Conservation (phyloP, 2,888 invertebrate genomes). For the Anodontia alba region DNA sequence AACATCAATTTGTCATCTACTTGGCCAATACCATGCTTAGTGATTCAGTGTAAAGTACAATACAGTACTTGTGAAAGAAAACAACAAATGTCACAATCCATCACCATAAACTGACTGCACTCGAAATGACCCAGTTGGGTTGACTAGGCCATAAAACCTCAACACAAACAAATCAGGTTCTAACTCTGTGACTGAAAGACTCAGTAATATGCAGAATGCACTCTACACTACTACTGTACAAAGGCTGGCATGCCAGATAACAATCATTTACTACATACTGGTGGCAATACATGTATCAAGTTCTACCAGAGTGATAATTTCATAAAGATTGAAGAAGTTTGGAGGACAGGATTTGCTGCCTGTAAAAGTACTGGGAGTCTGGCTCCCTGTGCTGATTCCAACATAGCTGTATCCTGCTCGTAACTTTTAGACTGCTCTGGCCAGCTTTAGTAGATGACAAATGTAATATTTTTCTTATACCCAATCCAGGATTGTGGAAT, state of each 20-base stretch:
- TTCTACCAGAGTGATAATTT: slow-evolving; percentile 58
- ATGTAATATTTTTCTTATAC: too few relatives aligned
- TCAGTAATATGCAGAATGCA: slow-evolving; percentile 41
- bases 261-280: slow-evolving; percentile 35
- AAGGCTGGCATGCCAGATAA: slow-evolving; percentile 37
- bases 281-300: background rate
- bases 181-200: slow-evolving; percentile 33
- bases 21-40: too few relatives aligned
- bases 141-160: too few relatives aligned
- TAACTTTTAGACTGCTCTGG: too few relatives aligned
- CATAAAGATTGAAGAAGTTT: slow-evolving; percentile 70
- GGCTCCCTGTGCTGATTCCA: slow-evolving; percentile 66
- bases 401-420: slow-evolving; percentile 56
- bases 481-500: too few relatives aligned
- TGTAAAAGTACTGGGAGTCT: slow-evolving; percentile 76
- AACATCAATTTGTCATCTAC: too few relatives aligned
- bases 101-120: too few relatives aligned
- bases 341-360: slow-evolving; percentile 77
- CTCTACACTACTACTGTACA: slow-evolving; percentile 73
- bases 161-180: slow-evolving; percentile 17
- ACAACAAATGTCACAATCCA: slow-evolving; percentile 47
- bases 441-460: too few relatives aligned
- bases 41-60: slow-evolving; percentile 77
- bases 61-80: slow-evolving; percentile 59
- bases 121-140: too few relatives aligned